These are phyloP conservation scores for Cathartes aura DNA, from an alignment of 2,113 vertebrate genomes.

Conservation along the genomic window DNA sequence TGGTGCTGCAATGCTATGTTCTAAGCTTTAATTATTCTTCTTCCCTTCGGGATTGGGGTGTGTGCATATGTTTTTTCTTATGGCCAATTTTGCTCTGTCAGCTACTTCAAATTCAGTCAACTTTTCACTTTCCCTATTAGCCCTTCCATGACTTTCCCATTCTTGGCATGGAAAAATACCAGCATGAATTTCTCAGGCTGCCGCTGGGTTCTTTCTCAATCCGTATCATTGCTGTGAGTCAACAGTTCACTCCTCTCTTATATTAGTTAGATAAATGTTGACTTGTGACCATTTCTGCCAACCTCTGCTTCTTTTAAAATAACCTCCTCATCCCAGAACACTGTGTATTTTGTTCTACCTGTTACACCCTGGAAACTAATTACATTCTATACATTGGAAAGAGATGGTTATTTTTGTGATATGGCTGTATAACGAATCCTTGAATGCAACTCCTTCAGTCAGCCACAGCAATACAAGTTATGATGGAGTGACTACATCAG, in stretches of 20 bases:
- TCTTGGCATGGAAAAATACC: background rate
- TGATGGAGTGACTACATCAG: background rate
- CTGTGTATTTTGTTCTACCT: background rate
- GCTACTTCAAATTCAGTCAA: background rate
- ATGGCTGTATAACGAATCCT: background rate
- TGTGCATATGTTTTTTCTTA: background rate
- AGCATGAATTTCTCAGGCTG: background rate
- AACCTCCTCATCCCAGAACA: background rate
- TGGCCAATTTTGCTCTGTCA: background rate
- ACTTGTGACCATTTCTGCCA: background rate
- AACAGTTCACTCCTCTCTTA: background rate
- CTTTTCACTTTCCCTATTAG: background rate
- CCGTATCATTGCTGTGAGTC: background rate
- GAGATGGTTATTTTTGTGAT: background rate
- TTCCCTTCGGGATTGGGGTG: background rate
- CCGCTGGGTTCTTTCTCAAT: background rate
- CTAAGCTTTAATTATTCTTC: conserved; percentile 38
- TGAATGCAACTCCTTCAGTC: background rate
- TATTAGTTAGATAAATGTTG: background rate
- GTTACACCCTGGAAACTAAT: background rate
- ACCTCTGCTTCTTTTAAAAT: background rate
- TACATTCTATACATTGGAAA: background rate
- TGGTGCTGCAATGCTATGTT: conserved; percentile 12
- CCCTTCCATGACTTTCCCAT: background rate
- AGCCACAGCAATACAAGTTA: background rate